Evolutionary conservation across 2,797 vertebrate genomes (phyloP).

Genomic region (Varecia variegata): DNA sequence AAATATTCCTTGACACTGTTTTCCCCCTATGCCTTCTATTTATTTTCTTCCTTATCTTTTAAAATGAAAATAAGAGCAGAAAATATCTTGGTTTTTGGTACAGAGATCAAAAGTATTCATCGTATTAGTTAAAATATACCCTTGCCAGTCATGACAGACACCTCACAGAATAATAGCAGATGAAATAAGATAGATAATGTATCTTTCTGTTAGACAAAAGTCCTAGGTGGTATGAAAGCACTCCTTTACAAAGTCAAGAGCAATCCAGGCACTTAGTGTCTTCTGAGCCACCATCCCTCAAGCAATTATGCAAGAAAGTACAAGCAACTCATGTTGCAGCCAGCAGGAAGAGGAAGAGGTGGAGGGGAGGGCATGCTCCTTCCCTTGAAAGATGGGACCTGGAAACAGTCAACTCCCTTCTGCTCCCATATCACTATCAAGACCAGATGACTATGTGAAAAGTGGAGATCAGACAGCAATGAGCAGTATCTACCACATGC

Average conservation of each 20-base stretch:
- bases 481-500: neutral
- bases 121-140: neutral
- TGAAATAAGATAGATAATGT: neutral
- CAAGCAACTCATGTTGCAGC: neutral
- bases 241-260: neutral
- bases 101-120: slow-evolving; percentile 10
- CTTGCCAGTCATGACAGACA: neutral
- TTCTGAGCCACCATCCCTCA: neutral
- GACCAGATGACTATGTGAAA: neutral
- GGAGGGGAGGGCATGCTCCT: neutral
- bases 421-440: neutral
- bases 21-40: neutral
- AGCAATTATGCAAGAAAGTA: neutral
- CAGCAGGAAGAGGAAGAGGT: neutral
- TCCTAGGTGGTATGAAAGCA: neutral
- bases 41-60: neutral
- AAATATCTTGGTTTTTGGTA: neutral
- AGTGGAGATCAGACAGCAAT: neutral
- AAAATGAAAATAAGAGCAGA: slow-evolving; percentile 8
- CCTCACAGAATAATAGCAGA: neutral
- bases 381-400: neutral
- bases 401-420: neutral
- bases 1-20: neutral
- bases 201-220: neutral
- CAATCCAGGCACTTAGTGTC: neutral